Conservation (phyloP, 2,113 vertebrate species). For the Columba livia region DNA sequence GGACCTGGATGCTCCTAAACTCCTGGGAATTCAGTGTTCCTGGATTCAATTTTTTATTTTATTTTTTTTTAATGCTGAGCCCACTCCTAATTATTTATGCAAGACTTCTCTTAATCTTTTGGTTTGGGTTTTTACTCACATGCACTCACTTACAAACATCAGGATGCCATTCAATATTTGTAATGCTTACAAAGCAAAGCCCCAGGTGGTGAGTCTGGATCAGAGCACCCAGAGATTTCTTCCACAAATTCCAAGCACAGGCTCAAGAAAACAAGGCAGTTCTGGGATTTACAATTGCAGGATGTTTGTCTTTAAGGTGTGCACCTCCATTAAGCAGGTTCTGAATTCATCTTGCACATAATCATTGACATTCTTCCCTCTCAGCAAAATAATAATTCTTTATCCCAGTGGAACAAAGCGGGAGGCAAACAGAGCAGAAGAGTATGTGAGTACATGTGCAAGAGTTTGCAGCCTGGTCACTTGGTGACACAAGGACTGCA, state of each 20-base stretch:
- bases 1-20: not conserved
- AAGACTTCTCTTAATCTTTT: not conserved
- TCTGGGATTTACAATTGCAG: constrained; percentile 16
- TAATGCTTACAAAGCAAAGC: not conserved
- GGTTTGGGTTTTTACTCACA: not conserved
- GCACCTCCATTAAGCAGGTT: constrained; percentile 14
- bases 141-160: not conserved
- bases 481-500: not conserved
- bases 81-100: not conserved
- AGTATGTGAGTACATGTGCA: not conserved
- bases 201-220: not conserved
- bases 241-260: not conserved
- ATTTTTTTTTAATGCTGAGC: not conserved
- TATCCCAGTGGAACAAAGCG: not conserved
- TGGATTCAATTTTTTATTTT: not conserved
- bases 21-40: not conserved
- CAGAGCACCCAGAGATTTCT: not conserved
- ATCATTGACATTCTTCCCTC: not conserved
- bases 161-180: not conserved
- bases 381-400: not conserved
- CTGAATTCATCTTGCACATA: constrained; percentile 4
- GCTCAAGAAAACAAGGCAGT: not conserved
- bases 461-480: not conserved
- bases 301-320: constrained; percentile 43
- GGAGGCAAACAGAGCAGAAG: not conserved